Base-by-base conservation (phyloP, 1,140 invertebrate species). In the Drosophila parabipectinata region DNA sequence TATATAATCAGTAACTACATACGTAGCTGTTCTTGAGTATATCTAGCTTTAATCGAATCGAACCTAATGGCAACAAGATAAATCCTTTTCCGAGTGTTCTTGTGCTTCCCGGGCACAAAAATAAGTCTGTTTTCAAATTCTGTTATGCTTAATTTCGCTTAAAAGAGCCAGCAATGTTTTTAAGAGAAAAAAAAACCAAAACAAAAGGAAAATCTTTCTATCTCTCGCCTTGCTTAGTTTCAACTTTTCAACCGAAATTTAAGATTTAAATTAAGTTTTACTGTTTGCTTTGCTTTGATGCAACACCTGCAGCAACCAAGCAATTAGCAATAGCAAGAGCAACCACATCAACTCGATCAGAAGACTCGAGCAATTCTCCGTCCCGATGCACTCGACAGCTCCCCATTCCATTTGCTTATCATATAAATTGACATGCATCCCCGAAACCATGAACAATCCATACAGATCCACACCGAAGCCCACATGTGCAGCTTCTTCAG, bases 341-440 rank as follows among this genome's bases (percentile, higher is more conserved):
- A 60, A 71, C 37, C 45, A 57, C 72, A 57, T 58, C 44, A 41
- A 80, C 68, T 85, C 67, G 81, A 80, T 80, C 59, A 41, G 67
- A 72, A 18, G 73, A 77, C 34, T 77, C 72, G 72, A 80, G 72
- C 72, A 45, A 50, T 55, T 41, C 57, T 55, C 59, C 47, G 58
- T 60, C 45, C 60, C 53, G 58, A 68, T 80, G 81, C 81, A 84
- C 80, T 61, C 54, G 47, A 61, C 32, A 56, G 44, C 63, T 60
- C 53, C 58, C 45, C 44, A 59, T 57, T 54, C 14, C 73, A 62
- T 61, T 48, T 55, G 79, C 79, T 82, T 87, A 85, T 87, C 81
- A 85, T 78, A 74, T 85, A 85, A 85, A 85, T 85, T 85, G 73
- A 87, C 81, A 81, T 77, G 62, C 58, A 57, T 80, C 69, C 72